Conservation (phyloP, 1,140 invertebrate genomes). For the Procambarus virginalis region DNA sequence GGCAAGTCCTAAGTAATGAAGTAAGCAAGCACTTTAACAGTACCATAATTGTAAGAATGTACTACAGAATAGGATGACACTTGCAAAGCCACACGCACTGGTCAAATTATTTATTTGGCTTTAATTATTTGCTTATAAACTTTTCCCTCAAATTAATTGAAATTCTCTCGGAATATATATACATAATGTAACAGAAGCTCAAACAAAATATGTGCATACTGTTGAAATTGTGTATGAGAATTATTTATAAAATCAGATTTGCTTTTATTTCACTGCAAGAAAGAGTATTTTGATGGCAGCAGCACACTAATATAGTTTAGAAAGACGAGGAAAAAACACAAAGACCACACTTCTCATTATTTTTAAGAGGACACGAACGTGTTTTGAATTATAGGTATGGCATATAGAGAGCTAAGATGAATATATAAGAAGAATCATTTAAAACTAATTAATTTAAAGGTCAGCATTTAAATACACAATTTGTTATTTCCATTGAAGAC, state of each 20-base stretch:
- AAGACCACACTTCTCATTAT: too few species aligned
- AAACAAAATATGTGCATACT: background rate
- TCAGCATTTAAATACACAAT: too few species aligned
- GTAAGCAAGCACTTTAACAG: background rate
- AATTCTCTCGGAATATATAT: too few species aligned
- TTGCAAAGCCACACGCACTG: background rate
- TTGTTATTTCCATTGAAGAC: too few species aligned
- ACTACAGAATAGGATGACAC: background rate
- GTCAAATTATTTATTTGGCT: background rate
- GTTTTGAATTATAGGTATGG: too few species aligned
- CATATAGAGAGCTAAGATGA: too few species aligned
- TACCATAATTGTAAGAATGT: background rate
- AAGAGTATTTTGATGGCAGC: background rate
- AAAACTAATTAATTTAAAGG: too few species aligned
- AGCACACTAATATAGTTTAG: background rate
- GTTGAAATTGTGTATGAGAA: background rate
- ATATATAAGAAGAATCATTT: too few species aligned
- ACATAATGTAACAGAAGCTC: too few species aligned
- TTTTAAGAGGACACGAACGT: too few species aligned
- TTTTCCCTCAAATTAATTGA: background rate
- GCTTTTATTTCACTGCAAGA: background rate
- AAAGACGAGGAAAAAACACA: too few species aligned
- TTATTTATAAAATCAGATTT: background rate
- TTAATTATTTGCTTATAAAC: background rate
- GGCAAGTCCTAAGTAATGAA: background rate